These are phyloP conservation scores for Florisuga fusca DNA, from an alignment of 2,797 vertebrate genomes.

Conservation along the genomic window DNA sequence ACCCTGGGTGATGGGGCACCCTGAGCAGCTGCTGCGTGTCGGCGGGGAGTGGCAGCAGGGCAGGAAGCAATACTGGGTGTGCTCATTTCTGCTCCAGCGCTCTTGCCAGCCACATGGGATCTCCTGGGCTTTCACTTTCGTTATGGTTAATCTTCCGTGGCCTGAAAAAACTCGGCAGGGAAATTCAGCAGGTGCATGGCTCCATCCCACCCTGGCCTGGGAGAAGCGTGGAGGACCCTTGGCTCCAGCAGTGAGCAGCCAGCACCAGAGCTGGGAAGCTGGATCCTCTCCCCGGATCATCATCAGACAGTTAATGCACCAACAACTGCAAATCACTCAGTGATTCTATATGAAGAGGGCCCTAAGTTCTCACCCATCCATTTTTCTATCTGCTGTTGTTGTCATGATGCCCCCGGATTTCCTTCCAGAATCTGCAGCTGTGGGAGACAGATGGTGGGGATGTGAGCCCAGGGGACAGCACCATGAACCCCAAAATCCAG, in stretches of 20 bases:
- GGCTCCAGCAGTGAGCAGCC: not conserved
- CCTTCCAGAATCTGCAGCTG: rapidly evolving
- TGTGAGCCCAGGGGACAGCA: not conserved
- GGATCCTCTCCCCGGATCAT: rapidly evolving
- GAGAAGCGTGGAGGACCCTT: not conserved
- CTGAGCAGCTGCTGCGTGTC: not conserved
- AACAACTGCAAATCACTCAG: not conserved
- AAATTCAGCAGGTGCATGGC: not conserved
- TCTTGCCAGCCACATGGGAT: slow-evolving; percentile 27
- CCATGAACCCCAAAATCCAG: rapidly evolving
- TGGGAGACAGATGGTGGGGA: not conserved
- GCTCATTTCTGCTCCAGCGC: slow-evolving; percentile 26
- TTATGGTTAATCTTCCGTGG: slow-evolving; percentile 3
- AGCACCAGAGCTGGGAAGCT: not conserved
- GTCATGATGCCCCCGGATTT: not conserved
- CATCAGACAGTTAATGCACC: not conserved
- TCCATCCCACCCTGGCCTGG: not conserved
- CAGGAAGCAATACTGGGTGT: slow-evolving; percentile 68
- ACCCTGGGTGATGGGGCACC: not conserved
- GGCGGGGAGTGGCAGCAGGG: not conserved
- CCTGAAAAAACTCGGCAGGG: slow-evolving; percentile 10
- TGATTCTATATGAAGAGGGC: not conserved
- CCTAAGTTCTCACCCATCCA: not conserved
- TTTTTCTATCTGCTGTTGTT: not conserved
- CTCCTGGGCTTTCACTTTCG: slow-evolving; percentile 71